These are phyloP conservation scores for Brassicogethes aeneus DNA, from an alignment of 2,888 invertebrate species.

Conservation along the genomic window DNA sequence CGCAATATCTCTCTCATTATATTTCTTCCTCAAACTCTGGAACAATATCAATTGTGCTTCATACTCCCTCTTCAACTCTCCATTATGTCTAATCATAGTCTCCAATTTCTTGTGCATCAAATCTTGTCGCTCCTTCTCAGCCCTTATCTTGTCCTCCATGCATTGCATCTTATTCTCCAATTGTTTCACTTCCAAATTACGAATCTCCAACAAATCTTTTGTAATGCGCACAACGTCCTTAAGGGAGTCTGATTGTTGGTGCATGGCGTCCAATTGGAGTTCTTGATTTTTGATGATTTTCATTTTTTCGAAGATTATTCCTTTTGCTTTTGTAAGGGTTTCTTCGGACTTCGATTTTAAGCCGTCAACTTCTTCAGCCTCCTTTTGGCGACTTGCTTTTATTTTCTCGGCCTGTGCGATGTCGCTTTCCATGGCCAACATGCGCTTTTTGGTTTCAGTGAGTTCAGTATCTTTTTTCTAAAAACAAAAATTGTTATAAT, in stretches of 20 bases:
- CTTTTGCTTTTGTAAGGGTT: conserved; percentile 57
- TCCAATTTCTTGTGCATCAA: conserved; percentile 62
- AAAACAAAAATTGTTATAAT: conserved; percentile 14
- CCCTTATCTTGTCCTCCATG: conserved; percentile 60
- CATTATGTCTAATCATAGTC: conserved; percentile 62
- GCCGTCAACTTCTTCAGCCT: conserved; percentile 31
- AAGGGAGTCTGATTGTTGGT: conserved; percentile 62
- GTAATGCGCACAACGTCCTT: conserved; percentile 77
- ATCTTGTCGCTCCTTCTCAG: conserved; percentile 62
- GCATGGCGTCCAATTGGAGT: conserved; percentile 63
- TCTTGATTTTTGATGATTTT: conserved; percentile 72
- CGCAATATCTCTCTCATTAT: conserved; percentile 34
- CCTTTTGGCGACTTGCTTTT: conserved; percentile 27
- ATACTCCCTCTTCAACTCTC: conserved; percentile 68
- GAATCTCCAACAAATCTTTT: conserved; percentile 68
- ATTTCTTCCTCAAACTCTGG: conserved; percentile 42
- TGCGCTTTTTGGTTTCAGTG: conserved; percentile 18
- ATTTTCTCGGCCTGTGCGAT: conserved; percentile 30
- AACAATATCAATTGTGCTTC: conserved; percentile 68
- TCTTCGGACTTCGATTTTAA: conserved; percentile 42
- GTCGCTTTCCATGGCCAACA: conserved; percentile 32
- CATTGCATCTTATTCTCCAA: conserved; percentile 56
- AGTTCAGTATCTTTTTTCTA: conserved; percentile 27
- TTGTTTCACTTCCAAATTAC: conserved; percentile 70
- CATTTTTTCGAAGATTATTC: conserved; percentile 65